Conservation (phyloP, 2,888 invertebrate genomes). For the Ceramica pisi region DNA sequence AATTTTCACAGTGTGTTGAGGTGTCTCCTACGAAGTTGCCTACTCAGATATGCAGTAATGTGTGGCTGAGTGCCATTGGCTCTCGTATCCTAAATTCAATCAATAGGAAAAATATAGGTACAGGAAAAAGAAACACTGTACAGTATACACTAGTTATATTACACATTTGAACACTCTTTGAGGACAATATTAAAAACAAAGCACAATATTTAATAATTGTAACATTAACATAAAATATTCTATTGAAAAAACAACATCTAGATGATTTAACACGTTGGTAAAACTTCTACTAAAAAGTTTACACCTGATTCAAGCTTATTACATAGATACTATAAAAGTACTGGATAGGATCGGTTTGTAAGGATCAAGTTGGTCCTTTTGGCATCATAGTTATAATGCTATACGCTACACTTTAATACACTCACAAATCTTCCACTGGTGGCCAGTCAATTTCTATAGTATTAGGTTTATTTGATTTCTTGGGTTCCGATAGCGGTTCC, state of each 20-base stretch:
- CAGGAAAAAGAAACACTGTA: background rate
- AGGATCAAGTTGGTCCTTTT: background rate
- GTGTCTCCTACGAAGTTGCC: background rate
- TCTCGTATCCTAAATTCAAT: background rate
- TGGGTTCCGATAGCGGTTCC: background rate
- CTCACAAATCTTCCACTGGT: background rate
- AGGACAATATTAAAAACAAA: background rate
- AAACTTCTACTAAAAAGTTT: background rate
- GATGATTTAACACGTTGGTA: background rate
- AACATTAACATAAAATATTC: background rate
- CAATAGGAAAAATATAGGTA: background rate
- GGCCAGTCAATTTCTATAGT: conserved; percentile 7
- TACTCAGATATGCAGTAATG: too few relatives aligned
- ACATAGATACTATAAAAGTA: background rate
- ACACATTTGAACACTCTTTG: background rate
- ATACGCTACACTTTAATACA: background rate
- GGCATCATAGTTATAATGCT: background rate
- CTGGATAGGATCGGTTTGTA: background rate
- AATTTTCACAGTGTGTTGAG: too few relatives aligned
- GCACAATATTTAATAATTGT: background rate
- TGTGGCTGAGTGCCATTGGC: background rate
- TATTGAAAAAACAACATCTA: background rate
- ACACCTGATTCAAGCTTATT: background rate
- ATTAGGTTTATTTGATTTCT: background rate
- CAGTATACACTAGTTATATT: background rate